Conservation (phyloP, 2,113 vertebrate species). For the Nothocercus julius region DNA sequence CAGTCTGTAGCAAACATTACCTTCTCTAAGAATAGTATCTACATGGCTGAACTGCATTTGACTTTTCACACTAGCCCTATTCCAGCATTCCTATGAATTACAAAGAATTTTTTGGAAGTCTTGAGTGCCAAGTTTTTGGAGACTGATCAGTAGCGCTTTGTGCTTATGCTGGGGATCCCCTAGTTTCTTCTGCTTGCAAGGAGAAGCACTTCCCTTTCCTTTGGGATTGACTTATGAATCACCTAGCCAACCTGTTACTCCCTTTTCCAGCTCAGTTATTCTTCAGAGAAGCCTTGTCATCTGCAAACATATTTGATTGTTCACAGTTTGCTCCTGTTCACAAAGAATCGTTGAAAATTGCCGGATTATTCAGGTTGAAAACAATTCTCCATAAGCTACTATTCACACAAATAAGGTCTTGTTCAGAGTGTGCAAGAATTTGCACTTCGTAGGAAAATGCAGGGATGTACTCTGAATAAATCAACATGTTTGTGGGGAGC, state of each 20-base stretch:
- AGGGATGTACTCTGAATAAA: not conserved
- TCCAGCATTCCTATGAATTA: not conserved
- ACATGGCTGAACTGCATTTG: not conserved
- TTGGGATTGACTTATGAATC: not conserved
- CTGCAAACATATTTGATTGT: not conserved
- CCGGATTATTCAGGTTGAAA: not conserved
- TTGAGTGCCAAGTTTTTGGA: not conserved
- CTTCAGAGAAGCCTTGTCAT: not conserved
- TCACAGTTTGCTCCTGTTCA: rapidly evolving
- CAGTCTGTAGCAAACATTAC: not conserved
- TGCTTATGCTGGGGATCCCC: not conserved
- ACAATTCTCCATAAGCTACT: not conserved
- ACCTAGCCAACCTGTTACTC: not conserved
- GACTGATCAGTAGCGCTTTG: rapidly evolving
- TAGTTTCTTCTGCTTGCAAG: not conserved
- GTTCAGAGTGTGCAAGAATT: not conserved
- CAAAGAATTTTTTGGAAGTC: not conserved
- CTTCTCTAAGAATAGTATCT: not conserved
- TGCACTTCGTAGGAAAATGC: not conserved
- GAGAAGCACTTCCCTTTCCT: not conserved
- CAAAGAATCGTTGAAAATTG: not conserved
- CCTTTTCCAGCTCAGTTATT: not conserved
- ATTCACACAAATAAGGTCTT: not conserved
- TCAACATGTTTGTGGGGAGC: not conserved
- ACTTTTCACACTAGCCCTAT: not conserved